Percentiles rank a stretch among this genome's conserved stretches.
phyloP scores from a whole-genome alignment of 2,888 invertebrate species.

The Ornithoptera alexandrae region DNA sequence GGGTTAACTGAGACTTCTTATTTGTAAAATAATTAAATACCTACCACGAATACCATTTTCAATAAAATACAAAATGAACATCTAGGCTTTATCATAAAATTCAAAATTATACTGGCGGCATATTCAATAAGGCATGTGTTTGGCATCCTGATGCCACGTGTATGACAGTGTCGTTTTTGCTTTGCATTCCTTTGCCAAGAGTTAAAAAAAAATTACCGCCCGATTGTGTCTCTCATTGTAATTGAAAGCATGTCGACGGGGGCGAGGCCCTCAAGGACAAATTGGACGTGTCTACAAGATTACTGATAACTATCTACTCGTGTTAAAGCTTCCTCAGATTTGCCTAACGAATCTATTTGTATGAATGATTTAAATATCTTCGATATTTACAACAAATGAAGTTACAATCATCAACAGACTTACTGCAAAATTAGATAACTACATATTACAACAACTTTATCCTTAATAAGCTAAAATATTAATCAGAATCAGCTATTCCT shows the following conservation, averaged over 20 bases:
- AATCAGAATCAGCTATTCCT: too few species aligned
- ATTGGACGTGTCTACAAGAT: constrained; percentile 33
- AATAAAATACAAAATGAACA: constrained; percentile 2
- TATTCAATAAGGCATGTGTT: constrained; percentile 35
- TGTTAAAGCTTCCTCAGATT: constrained; percentile 14
- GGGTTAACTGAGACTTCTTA: too few species aligned
- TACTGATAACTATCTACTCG: constrained; percentile 16
- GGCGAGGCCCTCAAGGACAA: constrained; percentile 40
- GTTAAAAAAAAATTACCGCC: constrained; percentile 42
- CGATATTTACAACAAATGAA: too few species aligned
- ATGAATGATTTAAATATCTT: not conserved
- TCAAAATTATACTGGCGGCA: constrained; percentile 27
- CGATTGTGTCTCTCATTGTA: constrained; percentile 49
- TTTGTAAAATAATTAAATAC: not conserved
- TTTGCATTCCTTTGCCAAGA: constrained; percentile 50
- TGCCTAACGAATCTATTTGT: constrained; percentile 5
- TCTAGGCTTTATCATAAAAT: constrained; percentile 13
- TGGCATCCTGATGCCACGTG: constrained; percentile 49
- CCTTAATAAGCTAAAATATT: too few species aligned
- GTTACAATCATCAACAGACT: too few species aligned
- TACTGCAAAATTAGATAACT: too few species aligned
- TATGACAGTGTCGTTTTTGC: constrained; percentile 48
- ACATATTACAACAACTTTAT: too few species aligned
- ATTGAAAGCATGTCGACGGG: constrained; percentile 45
- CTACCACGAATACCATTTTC: not conserved